phyloP scores from a whole-genome alignment of 2,797 vertebrate genomes.

The Hybognathus amarus region DNA sequence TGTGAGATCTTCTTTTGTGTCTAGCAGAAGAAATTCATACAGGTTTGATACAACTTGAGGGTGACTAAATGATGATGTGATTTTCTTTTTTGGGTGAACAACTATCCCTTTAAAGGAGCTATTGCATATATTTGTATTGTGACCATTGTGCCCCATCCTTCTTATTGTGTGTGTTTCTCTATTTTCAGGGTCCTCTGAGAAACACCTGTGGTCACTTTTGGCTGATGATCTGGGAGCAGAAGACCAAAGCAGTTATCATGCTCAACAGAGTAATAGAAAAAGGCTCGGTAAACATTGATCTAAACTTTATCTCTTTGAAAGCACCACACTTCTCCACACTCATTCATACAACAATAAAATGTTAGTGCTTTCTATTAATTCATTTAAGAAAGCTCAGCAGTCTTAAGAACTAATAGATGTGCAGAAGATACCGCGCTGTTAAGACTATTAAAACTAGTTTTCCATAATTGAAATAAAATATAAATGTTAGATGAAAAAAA shows the following conservation, averaged over 20 bases:
- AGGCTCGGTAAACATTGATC: slow-evolving; percentile 86
- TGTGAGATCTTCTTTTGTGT: too few relatives aligned
- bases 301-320: neutral
- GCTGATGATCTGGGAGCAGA: slow-evolving; percentile 99
- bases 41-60: too few relatives aligned
- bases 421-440: neutral
- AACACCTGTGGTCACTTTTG: slow-evolving; percentile 98
- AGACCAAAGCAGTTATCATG: slow-evolving; percentile 95
- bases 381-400: neutral
- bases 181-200: slow-evolving; percentile 89
- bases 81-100: too few relatives aligned
- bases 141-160: neutral
- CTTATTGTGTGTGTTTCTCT: slow-evolving; percentile 19
- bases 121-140: neutral
- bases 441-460: neutral
- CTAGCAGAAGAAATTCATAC: too few relatives aligned
- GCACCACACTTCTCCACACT: neutral
- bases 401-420: neutral
- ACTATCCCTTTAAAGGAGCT: neutral
- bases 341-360: neutral
- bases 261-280: slow-evolving; percentile 98
- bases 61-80: too few relatives aligned
- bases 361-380: neutral
- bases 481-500: neutral
- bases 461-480: neutral